Conservation (phyloP, 2,113 vertebrate genomes). For the Ciconia stormi region DNA sequence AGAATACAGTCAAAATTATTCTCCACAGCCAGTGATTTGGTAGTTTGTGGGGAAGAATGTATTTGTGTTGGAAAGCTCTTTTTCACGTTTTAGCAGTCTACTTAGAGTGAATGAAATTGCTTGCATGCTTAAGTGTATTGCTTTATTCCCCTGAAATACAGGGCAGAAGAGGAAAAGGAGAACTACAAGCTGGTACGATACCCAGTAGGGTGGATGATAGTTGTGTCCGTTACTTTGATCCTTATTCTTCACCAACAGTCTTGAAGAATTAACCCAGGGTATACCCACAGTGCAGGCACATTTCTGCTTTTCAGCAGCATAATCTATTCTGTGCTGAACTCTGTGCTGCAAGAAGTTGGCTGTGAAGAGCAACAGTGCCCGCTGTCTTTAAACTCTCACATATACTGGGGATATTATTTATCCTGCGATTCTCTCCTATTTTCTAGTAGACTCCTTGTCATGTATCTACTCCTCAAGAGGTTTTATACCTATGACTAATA, state of each 20-base stretch:
- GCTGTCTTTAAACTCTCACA: background rate
- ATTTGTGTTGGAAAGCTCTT: background rate
- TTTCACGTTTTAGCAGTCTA: background rate
- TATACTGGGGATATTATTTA: background rate
- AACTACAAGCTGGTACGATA: background rate
- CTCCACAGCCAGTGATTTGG: background rate
- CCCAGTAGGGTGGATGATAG: background rate
- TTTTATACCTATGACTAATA: background rate
- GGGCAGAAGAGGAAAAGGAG: background rate
- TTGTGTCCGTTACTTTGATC: background rate
- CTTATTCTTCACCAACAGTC: background rate
- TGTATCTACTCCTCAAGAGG: background rate
- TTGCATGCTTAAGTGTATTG: background rate
- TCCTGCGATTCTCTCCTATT: background rate
- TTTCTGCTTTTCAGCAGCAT: background rate
- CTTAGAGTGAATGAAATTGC: background rate
- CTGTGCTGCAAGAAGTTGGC: background rate
- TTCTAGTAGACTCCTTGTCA: background rate
- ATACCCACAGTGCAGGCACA: background rate
- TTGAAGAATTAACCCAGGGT: background rate
- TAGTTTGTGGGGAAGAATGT: background rate
- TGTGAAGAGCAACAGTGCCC: background rate
- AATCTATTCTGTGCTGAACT: background rate
- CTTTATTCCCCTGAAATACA: background rate
- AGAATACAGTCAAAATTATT: background rate